Evolutionary conservation across 2,113 vertebrate genomes (phyloP).

Genomic region (Pseudolaguvia tuberculata): DNA sequence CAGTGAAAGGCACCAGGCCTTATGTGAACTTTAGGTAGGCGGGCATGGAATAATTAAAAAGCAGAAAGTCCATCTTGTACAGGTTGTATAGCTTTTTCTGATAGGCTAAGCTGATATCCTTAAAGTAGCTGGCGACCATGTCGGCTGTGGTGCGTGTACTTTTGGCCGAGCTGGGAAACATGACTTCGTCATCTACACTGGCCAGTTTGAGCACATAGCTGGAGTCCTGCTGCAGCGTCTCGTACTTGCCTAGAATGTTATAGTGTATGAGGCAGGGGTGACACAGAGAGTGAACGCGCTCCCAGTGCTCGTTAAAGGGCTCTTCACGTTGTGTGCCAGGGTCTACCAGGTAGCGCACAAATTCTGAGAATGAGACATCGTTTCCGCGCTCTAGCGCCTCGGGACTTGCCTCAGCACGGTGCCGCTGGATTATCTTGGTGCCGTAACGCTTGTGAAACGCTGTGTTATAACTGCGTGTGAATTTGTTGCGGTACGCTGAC

Average conservation of each 20-base stretch:
- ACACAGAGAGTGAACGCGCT: conserved; percentile 87
- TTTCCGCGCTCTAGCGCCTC: conserved; percentile 74
- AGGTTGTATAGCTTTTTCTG: conserved; percentile 88
- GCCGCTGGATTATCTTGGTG: conserved; percentile 82
- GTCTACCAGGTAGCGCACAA: conserved; percentile 87
- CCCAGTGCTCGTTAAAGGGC: conserved; percentile 95
- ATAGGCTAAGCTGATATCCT: conserved; percentile 83
- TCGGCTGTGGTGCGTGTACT: conserved; percentile 69
- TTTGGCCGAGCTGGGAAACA: conserved; percentile 72
- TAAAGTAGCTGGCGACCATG: conserved; percentile 80
- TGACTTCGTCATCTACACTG: conserved; percentile 67
- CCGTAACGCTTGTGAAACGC: conserved; percentile 90
- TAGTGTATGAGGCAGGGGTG: conserved; percentile 91
- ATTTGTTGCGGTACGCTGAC: conserved; percentile 90
- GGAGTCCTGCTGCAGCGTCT: conserved; percentile 83
- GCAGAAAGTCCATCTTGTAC: conserved; percentile 91
- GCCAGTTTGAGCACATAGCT: conserved; percentile 77
- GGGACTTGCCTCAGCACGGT: conserved; percentile 68
- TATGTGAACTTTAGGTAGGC: conserved; percentile 75
- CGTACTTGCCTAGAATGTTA: conserved; percentile 88
- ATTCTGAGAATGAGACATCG: conserved; percentile 84
- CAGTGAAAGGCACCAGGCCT: conserved; percentile 32
- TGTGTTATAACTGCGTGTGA: conserved; percentile 84
- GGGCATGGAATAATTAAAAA: conserved; percentile 91
- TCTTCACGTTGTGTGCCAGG: conserved; percentile 80